Evolutionary conservation across 64 coral and sea anemone genomes (phyloP), one percentile per base, ranked within the genome.

Genomic region (Stichodactyla mertensii): DNA sequence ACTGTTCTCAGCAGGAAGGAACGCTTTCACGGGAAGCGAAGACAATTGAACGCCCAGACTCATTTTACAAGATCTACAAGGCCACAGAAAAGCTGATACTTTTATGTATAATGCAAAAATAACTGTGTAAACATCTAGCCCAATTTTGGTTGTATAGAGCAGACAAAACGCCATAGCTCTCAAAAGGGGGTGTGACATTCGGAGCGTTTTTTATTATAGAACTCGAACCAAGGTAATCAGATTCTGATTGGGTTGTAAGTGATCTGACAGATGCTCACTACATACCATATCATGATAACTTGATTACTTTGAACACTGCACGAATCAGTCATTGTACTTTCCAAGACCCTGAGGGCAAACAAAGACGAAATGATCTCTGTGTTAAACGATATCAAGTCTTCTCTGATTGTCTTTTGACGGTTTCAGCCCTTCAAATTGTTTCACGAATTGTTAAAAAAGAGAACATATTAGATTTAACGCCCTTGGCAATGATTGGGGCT

Each of bases 251-350:
- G 15, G 19, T 81, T 81, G n/a, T 53, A 51, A 81, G 78, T 51
- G 78, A 81, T 81, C 53, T 52, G 18, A 11, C 78, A 81, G 78
- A 81, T 81, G 78, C 78, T 81, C 6, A 20, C 5, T 52, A 55
- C 78, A 81, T 81, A 81, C 78, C 78, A 53, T 81, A 45, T 53
- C 78, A 18, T 13, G 19, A 13, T 66, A n/a, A 27, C 20, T 22
- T 54, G 36, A 81, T 54, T 4, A 22, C 78, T 81, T 81, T 81
- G 26, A 81, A 55, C 7, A 15, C 12, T 74, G 4, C n/a, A 31
- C 9, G 69, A 74, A 74, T 74, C 69, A 31, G 20, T 74, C 26
- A 74, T 74, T 23, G 69, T 23, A 11, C 11, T 74, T 10, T 31
- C 4, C 69, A 10, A 74, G 24, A 9, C 69, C 26, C 23, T 4